Base-by-base conservation (phyloP, 2,888 invertebrate species). In the Orchestes rusci region DNA sequence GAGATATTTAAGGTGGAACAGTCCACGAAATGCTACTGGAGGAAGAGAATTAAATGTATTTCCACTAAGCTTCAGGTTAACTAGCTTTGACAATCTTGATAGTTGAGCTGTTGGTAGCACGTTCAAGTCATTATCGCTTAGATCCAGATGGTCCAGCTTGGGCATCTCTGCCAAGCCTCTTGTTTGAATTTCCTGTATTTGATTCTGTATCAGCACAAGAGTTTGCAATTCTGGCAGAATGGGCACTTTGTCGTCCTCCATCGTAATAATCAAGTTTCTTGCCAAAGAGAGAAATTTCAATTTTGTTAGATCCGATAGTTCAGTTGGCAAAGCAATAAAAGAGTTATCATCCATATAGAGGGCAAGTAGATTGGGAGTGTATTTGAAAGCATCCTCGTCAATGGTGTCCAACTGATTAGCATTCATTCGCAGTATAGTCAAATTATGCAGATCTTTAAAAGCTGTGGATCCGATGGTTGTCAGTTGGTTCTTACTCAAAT, bases 81-180 rank as follows among this genome's bases (percentile, higher is more conserved):
- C 79, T 56, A 91, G 75, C 64, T 84, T 82, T 49, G 81, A 77
- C 63, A 91, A 71, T 70, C 84, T 83, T 20, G 85, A 78, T 50
- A 91, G 70, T 48, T 87, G 81, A 47, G 76, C 74, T 35, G 85
- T 86, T 53, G 88, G 88, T 54, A 92, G 70, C 33, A 74, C 72
- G 56, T 84, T 82, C 63, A 93, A 74, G 66, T 86, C 84, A 68
- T 92, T 92, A 64, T 87, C 82, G 52, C 84, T 82, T 51, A 91
- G 70, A 67, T 87, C 82, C 58, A 91, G 73, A 58, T 76, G 75
- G 49, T 82, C 79, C 34, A 93, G 67, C 34, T 82, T 76, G 38
- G 79, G 77, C 40, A 91, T 70, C 44, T 84, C 84, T 55, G 84
- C 80, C 56, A 90, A 81, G 35, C 85, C 82, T 52, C 79, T 75